Evolutionary conservation across 2,113 vertebrate species (phyloP), one percentile per base, ranked within the genome.

Genomic region (Propithecus coquereli): DNA sequence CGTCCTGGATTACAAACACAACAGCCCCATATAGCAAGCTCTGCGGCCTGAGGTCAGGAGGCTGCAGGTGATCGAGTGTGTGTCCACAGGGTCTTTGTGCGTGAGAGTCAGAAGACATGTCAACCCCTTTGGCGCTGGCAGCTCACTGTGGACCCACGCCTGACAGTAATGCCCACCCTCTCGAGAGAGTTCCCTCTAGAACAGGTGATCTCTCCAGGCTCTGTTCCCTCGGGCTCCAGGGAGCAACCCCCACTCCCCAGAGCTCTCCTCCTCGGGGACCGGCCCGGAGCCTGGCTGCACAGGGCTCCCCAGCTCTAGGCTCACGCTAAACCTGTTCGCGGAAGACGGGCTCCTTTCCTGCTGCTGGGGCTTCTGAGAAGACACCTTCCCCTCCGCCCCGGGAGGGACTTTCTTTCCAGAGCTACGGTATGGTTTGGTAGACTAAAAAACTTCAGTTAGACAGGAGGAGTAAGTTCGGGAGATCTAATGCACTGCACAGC

Each of bases 201-300:
- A 25, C 6, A 18, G 7, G 22, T 8, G 23, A 3, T 3, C 12
- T 32, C 65, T 57, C 17, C 10, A 9, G 30, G 6, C 18, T 32
- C 45, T 8, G 32, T 43, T 50, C 30, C 74, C 74, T 50, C 5
- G 25, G 25, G 71, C 8, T 47, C 40, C 25, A 74, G 71, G 71
- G 25, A 47, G 27, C 7, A 0, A 0, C 40, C 40, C 40, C 40
- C 40, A 43, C 43, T 25, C 43, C 34, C 30, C 23, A 30, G 71
- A 47, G 43, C 30, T 65, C 63, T 65, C 63, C 63, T 65, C 30
- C 61, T 65, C 34, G 8, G 34, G 66, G 17, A 18, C 25, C 3
- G 20, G 12, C 8, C 0, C 1, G 10, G 18, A 30, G 43, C 1
- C 3, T 45, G 71, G 23, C 11, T 30, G 71, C 12, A 6, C 11